phyloP scores from a whole-genome alignment of 1,140 invertebrate species.

The Drosophila guanche region DNA sequence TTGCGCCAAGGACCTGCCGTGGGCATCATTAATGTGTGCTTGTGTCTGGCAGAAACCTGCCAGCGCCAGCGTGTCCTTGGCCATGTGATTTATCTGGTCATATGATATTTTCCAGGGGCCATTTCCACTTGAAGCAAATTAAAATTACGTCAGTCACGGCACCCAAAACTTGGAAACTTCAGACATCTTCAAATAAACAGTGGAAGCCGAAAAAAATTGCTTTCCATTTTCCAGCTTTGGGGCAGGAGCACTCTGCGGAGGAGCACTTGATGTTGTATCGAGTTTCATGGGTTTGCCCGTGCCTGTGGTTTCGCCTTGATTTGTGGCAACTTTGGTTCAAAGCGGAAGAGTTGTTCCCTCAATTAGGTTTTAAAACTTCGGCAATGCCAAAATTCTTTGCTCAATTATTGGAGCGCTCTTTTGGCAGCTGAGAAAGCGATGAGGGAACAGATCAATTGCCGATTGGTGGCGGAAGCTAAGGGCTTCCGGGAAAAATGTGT shows the following conservation, averaged over 20 bases:
- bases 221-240: conserved; percentile 1
- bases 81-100: conserved; percentile 60
- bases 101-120: conserved; percentile 46
- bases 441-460: no score
- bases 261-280: conserved; percentile 49
- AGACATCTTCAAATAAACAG: conserved; percentile 46
- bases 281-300: conserved; percentile 15
- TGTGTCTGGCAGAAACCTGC: conserved; percentile 6
- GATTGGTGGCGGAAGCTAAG: no score
- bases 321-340: conserved; percentile 25
- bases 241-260: neutral
- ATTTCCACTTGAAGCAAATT: conserved; percentile 28
- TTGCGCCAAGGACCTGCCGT: conserved; percentile 32
- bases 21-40: conserved; percentile 40
- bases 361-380: conserved; percentile 7
- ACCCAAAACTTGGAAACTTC: conserved; percentile 40
- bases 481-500: no score
- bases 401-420: neutral
- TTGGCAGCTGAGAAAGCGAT: no score
- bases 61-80: conserved; percentile 40
- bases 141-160: conserved; percentile 55
- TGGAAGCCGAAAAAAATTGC: neutral
- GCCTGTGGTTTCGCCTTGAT: conserved; percentile 40
- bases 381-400: neutral
- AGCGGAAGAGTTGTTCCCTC: conserved; percentile 35